Conservation (phyloP, 2,888 invertebrate species). For the Rhagophthalmus giganteus region DNA sequence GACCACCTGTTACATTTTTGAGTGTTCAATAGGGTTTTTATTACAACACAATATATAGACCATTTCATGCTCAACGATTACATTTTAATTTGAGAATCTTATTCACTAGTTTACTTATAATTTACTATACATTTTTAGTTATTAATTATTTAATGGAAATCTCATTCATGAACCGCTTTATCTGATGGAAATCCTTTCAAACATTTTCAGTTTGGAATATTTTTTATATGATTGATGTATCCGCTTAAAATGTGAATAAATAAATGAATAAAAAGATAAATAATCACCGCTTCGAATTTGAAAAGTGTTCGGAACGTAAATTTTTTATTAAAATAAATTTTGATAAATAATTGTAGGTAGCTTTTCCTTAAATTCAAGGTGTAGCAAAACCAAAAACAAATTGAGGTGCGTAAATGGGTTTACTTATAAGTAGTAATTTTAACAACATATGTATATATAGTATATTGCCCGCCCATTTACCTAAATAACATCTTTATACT, state of each 20-base stretch:
- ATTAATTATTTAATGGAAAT: neutral
- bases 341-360: no score
- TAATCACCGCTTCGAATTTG: neutral
- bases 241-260: neutral
- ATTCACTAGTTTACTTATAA: neutral
- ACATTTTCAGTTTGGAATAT: no score
- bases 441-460: no score
- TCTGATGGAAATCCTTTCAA: neutral
- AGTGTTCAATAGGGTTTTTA: conserved; percentile 15
- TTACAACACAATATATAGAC: conserved; percentile 13
- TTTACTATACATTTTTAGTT: neutral
- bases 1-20: conserved; percentile 31
- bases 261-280: neutral
- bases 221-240: no score
- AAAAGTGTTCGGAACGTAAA: neutral
- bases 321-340: no score
- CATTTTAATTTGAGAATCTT: conserved; percentile 10
- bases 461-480: no score
- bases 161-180: neutral
- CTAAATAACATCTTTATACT: no score
- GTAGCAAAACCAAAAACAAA: no score
- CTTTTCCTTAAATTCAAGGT: no score
- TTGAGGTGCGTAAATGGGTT: no score
- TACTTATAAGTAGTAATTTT: no score
- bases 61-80: conserved; percentile 11